These are phyloP conservation scores for Drosophila cardini DNA, from an alignment of 1,140 invertebrate genomes.

Conservation along the genomic window DNA sequence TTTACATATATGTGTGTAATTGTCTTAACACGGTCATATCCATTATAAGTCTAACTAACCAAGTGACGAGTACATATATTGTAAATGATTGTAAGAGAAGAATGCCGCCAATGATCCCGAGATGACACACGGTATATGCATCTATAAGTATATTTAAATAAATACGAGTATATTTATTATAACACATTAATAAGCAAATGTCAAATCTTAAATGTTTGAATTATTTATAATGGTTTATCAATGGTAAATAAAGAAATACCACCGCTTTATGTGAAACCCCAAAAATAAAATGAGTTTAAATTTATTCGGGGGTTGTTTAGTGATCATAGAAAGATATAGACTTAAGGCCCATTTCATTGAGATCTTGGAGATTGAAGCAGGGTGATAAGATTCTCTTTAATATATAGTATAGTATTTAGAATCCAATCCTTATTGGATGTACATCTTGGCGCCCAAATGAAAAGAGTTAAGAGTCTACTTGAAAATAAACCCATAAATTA, in stretches of 20 bases:
- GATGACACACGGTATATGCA: constrained; percentile 49
- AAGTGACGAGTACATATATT: constrained; percentile 47
- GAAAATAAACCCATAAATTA: not conserved
- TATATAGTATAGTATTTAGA: too few relatives aligned
- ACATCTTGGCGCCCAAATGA: too few relatives aligned
- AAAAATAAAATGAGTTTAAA: not conserved
- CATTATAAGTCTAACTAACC: constrained; percentile 52
- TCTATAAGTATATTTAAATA: constrained; percentile 45
- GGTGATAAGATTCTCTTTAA: too few relatives aligned
- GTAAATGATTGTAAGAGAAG: constrained; percentile 62
- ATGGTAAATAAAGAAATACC: constrained; percentile 84
- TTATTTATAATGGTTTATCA: constrained; percentile 83
- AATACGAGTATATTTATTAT: constrained; percentile 54
- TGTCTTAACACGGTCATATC: constrained; percentile 40
- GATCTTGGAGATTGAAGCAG: too few relatives aligned
- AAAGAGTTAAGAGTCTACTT: too few relatives aligned
- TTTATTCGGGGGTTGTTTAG: not conserved
- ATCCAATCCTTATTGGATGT: too few relatives aligned
- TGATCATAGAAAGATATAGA: not conserved
- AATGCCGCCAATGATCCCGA: constrained; percentile 44
- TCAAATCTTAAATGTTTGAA: constrained; percentile 68
- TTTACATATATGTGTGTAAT: constrained; percentile 21
- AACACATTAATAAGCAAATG: constrained; percentile 53
- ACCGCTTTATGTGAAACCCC: constrained; percentile 84
- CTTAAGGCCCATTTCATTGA: not conserved